Evolutionary conservation across 2,113 vertebrate species (phyloP).

Genomic region (Ellobius talpinus): DNA sequence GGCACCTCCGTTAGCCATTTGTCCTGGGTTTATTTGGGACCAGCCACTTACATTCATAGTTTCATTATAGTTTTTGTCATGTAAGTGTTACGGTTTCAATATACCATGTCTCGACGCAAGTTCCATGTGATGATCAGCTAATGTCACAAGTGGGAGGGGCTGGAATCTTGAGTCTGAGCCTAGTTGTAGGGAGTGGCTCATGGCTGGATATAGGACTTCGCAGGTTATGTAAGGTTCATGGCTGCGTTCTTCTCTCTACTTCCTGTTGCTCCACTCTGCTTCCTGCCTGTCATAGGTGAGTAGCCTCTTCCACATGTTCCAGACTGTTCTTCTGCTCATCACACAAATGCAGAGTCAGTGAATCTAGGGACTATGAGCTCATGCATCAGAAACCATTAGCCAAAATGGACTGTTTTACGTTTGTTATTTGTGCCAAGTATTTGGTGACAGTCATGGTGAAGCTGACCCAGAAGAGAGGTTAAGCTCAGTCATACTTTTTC

Average conservation of each 20-base stretch:
- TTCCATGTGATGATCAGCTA: not conserved
- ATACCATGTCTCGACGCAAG: not conserved
- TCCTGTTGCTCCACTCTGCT: not conserved
- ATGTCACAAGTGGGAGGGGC: not conserved
- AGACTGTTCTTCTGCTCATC: not conserved
- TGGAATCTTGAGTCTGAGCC: not conserved
- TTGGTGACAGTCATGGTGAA: not conserved
- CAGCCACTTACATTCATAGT: not conserved
- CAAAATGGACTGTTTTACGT: not conserved
- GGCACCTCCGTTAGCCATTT: not conserved
- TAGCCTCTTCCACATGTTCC: not conserved
- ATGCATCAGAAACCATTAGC: not conserved
- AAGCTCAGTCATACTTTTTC: too few species aligned
- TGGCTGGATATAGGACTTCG: too few species aligned
- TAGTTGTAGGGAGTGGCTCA: not conserved
- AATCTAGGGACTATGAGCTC: not conserved
- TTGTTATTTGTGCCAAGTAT: not conserved
- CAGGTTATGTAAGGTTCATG: not conserved
- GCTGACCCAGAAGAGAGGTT: not conserved
- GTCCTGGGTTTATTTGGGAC: not conserved
- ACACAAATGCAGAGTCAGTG: not conserved
- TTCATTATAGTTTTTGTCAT: not conserved
- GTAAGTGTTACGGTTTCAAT: not conserved
- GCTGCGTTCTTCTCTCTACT: not conserved
- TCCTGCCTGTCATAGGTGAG: not conserved